Base-by-base conservation (phyloP, 2,113 vertebrate species). In the Syngnathus scovelli region DNA sequence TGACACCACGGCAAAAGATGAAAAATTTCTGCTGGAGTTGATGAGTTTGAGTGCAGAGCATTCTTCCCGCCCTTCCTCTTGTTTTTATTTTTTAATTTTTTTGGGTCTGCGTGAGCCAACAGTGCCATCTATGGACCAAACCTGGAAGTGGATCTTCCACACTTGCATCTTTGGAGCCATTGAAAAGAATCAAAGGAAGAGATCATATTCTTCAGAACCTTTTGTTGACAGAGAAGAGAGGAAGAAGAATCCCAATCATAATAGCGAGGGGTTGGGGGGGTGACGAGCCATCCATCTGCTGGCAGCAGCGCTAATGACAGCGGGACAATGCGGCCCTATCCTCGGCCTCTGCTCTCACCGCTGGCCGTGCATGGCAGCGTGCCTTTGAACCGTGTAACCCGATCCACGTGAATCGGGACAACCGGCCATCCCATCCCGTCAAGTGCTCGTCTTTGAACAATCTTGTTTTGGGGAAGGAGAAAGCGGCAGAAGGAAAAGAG, bases 371-470 rank as follows among this genome's bases (percentile, higher is more conserved):
- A 74, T 74, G 70, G 86, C 87, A 86, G 83, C 71, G 79, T 67
- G 85, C 72, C 80, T 80, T 92, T 93, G 85, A 91, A 91, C 88
- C 85, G 80, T 88, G 89, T 89, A 82, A 85, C 92, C 92, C 85
- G 91, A 95, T 86, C 83, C 85, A 77, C 84, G 78, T 85, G 83
- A 82, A 81, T 3, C 78, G 89, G 80, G 90, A 68, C 88, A 69
- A 80, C 87, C 61, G 41, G 21, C 79, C 75, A 78, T 78, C 77
- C 84, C 72, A 73, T 78, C 82, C 86, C 83, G 78, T 89, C 63
- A 81, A 87, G 80, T 88, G 77, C 86, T 90, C 91, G 89, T 92
- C 82, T 92, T 90, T 93, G 86, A 92, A 91, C 87, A 79, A 60
- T 39, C 81, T 76, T 65, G 83, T 90, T 91, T 71, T 86, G 70